Evolutionary conservation across 2,888 invertebrate species (phyloP).

Genomic region (Coronaproctus castanopsis): DNA sequence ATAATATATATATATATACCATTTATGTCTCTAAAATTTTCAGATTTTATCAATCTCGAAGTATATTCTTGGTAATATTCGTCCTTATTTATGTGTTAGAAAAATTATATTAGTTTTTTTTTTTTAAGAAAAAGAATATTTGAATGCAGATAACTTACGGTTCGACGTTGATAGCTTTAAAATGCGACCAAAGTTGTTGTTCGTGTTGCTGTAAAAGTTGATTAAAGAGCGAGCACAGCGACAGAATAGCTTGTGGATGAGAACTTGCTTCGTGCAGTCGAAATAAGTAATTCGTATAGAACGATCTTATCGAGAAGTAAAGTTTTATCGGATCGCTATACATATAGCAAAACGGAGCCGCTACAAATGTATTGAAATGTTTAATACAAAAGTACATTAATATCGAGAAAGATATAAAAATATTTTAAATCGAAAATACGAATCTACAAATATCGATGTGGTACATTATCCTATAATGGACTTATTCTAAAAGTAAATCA

Average conservation of each 20-base stretch:
- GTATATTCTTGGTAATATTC: too few relatives aligned
- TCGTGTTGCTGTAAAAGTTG: constrained; percentile 74
- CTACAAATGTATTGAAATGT: constrained; percentile 31
- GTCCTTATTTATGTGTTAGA: too few relatives aligned
- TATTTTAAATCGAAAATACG: too few relatives aligned
- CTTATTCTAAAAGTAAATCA: too few relatives aligned
- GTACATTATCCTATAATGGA: too few relatives aligned
- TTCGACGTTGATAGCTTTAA: constrained; percentile 66
- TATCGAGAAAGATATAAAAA: neutral
- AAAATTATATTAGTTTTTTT: too few relatives aligned
- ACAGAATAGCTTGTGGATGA: constrained; percentile 80
- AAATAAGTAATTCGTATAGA: constrained; percentile 81
- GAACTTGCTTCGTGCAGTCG: constrained; percentile 78
- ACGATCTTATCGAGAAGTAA: constrained; percentile 75
- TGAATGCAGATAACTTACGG: constrained; percentile 45
- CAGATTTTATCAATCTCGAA: too few relatives aligned
- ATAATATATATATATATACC: too few relatives aligned
- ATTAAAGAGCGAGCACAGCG: constrained; percentile 73
- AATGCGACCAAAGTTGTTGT: constrained; percentile 76
- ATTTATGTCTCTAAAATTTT: too few relatives aligned
- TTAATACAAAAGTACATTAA: neutral
- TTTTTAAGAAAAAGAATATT: too few relatives aligned
- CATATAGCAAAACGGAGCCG: constrained; percentile 83
- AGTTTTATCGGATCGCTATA: constrained; percentile 70
- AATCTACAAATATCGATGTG: too few relatives aligned